Percentiles rank a stretch among this genome's conserved stretches.
Conservation (phyloP, 2,797 vertebrate genomes). For the Hippoglossus hippoglossus region DNA sequence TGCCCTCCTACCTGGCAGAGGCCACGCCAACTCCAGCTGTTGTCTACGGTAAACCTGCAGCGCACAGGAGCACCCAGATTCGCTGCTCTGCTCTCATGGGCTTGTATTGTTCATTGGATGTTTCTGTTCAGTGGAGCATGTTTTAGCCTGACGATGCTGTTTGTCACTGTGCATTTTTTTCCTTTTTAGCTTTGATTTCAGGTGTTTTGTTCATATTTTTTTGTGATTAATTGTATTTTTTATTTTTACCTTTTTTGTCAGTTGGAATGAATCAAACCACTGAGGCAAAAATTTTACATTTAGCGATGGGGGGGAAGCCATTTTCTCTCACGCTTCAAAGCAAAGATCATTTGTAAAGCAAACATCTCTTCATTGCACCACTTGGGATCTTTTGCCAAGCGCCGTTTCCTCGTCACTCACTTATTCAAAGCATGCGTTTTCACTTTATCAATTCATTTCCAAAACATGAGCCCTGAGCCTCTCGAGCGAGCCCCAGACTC, state of each 20-base stretch:
- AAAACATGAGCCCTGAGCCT: constrained; percentile 51
- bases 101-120: constrained; percentile 55
- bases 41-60: constrained; percentile 91
- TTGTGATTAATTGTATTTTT: constrained; percentile 7
- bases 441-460: constrained; percentile 55
- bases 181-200: constrained; percentile 16
- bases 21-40: constrained; percentile 91
- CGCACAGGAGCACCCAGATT: constrained; percentile 41
- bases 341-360: constrained; percentile 42
- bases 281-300: constrained; percentile 21
- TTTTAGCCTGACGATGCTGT: constrained; percentile 39
- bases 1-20: constrained; percentile 90
- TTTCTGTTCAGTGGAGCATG: constrained; percentile 74
- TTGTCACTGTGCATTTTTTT: constrained; percentile 32
- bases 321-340: constrained; percentile 24
- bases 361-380: constrained; percentile 18
- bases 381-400: constrained; percentile 46
- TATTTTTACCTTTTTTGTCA: constrained; percentile 26
- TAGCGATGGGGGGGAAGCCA: neutral
- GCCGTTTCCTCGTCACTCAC: constrained; percentile 42
- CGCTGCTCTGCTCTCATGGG: constrained; percentile 45
- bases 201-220: neutral
- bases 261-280: constrained; percentile 23
- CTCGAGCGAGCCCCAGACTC: constrained; percentile 43
- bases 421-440: constrained; percentile 65